Evolutionary conservation across 2,113 vertebrate genomes (phyloP).

Genomic region (Sorex fumeus): DNA sequence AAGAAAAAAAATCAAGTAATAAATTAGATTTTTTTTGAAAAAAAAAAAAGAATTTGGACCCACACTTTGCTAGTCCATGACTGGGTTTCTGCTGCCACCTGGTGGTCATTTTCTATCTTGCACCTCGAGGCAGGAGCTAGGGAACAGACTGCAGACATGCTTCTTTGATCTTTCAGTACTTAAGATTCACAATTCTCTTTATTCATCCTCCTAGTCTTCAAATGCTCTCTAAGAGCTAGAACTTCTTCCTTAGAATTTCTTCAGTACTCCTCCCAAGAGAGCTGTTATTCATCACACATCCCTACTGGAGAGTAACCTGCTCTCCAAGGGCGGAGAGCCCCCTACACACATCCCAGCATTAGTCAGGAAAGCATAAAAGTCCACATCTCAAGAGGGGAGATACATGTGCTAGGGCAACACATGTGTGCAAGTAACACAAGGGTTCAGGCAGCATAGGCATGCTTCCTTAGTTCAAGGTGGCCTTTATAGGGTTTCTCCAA

Average conservation of each 20-base stretch:
- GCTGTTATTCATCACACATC: not conserved
- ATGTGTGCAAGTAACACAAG: too few relatives aligned
- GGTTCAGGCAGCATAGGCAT: too few relatives aligned
- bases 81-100: conserved; percentile 69
- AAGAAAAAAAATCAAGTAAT: too few relatives aligned
- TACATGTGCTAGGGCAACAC: too few relatives aligned
- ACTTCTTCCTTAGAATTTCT: not conserved
- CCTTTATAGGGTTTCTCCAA: too few relatives aligned
- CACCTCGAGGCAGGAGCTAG: not conserved
- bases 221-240: not conserved
- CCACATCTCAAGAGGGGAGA: too few relatives aligned
- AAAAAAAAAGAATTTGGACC: not conserved
- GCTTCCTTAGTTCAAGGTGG: too few relatives aligned
- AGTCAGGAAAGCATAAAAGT: too few relatives aligned
- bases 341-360: too few relatives aligned
- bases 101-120: not conserved
- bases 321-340: too few relatives aligned
- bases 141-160: not conserved
- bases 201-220: not conserved
- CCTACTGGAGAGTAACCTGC: too few relatives aligned
- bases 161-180: not conserved
- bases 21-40: too few relatives aligned
- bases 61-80: accelerated
- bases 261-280: not conserved
- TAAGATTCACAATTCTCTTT: not conserved